phyloP scores from a whole-genome alignment of 2,888 invertebrate genomes.

The Pristionchus entomophagus region DNA sequence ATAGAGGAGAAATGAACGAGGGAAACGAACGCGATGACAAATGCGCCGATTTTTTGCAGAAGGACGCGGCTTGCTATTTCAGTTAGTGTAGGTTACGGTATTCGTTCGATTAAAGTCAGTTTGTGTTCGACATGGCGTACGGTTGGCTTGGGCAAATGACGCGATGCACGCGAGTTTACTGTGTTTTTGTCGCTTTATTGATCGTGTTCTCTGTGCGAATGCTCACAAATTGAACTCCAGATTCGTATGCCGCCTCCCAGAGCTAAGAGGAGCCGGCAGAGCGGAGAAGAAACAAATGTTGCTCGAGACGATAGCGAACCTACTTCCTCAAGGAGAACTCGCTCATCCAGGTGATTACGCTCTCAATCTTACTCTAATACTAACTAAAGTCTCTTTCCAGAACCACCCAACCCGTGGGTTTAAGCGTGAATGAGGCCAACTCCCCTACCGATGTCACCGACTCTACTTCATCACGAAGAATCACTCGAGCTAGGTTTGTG shows the following conservation, averaged over 20 bases:
- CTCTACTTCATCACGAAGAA: neutral
- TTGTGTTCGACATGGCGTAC: too few species aligned
- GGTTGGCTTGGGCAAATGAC: neutral
- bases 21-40: neutral
- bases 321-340: neutral
- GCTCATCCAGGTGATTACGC: neutral
- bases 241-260: neutral
- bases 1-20: neutral
- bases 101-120: too few species aligned
- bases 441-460: neutral
- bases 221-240: neutral
- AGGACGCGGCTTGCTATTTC: neutral
- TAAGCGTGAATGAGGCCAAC: neutral
- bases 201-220: neutral
- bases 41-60: neutral
- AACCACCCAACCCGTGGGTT: neutral
- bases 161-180: neutral
- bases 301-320: slow-evolving; percentile 1
- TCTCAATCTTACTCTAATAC: neutral
- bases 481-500: neutral
- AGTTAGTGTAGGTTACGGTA: neutral
- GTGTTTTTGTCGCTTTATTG: neutral
- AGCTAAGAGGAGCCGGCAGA: neutral
- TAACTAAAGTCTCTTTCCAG: neutral
- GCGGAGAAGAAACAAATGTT: neutral